phyloP scores from a whole-genome alignment of 2,888 invertebrate genomes.

The Idaea dimidiata region DNA sequence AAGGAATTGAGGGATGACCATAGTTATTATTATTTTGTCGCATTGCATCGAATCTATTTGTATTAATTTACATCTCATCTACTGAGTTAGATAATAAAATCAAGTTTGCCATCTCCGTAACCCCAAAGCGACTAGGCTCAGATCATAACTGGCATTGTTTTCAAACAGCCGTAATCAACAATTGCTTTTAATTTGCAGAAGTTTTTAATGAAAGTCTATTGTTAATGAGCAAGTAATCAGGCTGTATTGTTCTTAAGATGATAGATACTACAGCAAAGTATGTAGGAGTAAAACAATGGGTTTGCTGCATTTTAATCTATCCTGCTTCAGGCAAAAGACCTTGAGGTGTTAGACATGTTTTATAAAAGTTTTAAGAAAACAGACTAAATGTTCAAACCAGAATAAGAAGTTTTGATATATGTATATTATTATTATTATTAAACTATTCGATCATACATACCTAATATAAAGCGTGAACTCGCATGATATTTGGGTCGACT shows the following conservation, averaged over 20 bases:
- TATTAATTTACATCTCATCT: neutral
- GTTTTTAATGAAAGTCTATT: conserved; percentile 26
- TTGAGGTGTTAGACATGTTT: conserved; percentile 7
- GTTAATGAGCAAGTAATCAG: conserved; percentile 29
- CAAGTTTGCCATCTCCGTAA: neutral
- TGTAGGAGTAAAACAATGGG: conserved; percentile 29
- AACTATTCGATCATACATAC: no score
- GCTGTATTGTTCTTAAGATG: conserved; percentile 32
- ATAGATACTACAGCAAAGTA: conserved; percentile 23
- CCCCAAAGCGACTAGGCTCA: neutral
- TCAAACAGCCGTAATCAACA: conserved; percentile 21
- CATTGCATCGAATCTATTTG: neutral
- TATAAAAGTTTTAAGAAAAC: neutral
- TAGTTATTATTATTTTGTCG: neutral
- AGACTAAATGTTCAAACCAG: neutral
- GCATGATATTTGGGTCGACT: conserved; percentile 59
- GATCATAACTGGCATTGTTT: conserved; percentile 18
- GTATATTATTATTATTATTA: no score
- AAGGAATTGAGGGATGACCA: conserved; percentile 1
- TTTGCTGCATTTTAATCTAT: conserved; percentile 22
- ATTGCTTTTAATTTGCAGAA: conserved; percentile 20
- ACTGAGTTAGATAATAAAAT: neutral
- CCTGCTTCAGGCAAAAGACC: conserved; percentile 20
- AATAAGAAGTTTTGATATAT: neutral
- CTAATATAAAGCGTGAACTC: conserved; percentile 28